These are phyloP conservation scores for Gallinago solitaria DNA, from an alignment of 2,797 vertebrate species.

Conservation along the genomic window DNA sequence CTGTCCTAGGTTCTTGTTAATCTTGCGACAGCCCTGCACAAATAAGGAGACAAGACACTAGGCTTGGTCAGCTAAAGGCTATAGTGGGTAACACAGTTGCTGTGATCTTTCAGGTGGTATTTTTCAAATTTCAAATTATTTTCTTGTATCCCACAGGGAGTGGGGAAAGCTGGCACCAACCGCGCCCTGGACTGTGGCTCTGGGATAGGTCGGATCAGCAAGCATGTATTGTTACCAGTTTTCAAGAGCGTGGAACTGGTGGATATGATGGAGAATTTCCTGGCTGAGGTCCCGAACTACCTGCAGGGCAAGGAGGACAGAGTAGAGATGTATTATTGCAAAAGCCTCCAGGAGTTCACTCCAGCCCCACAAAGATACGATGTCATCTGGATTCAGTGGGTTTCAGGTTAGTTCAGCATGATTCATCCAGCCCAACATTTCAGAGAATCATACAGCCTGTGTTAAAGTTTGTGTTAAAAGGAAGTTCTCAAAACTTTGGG, in stretches of 20 bases:
- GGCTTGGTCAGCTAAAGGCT: background rate
- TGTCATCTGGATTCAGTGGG: slow-evolving; percentile 97
- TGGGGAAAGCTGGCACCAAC: slow-evolving; percentile 86
- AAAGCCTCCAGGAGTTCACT: slow-evolving; percentile 89
- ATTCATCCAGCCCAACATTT: background rate
- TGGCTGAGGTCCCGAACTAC: slow-evolving; percentile 90
- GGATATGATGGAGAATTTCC: slow-evolving; percentile 95
- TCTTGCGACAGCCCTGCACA: background rate
- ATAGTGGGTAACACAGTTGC: accelerated
- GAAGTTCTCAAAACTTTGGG: background rate
- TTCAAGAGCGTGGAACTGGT: slow-evolving; percentile 91
- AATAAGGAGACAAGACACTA: background rate
- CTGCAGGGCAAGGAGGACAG: slow-evolving; percentile 83
- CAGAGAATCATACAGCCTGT: background rate
- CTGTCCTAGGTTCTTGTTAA: background rate
- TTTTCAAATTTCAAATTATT: background rate
- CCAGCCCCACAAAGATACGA: slow-evolving; percentile 86
- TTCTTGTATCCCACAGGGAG: slow-evolving; percentile 78
- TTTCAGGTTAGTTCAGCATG: slow-evolving; percentile 85
- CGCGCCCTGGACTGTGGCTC: slow-evolving; percentile 91
- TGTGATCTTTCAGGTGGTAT: background rate
- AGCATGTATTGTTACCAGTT: slow-evolving; percentile 89
- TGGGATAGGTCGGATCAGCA: slow-evolving; percentile 92
- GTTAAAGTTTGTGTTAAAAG: background rate
- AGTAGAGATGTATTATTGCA: slow-evolving; percentile 90